Evolutionary conservation across 2,888 invertebrate species (phyloP).

Genomic region (Gnatocerus cornutus): DNA sequence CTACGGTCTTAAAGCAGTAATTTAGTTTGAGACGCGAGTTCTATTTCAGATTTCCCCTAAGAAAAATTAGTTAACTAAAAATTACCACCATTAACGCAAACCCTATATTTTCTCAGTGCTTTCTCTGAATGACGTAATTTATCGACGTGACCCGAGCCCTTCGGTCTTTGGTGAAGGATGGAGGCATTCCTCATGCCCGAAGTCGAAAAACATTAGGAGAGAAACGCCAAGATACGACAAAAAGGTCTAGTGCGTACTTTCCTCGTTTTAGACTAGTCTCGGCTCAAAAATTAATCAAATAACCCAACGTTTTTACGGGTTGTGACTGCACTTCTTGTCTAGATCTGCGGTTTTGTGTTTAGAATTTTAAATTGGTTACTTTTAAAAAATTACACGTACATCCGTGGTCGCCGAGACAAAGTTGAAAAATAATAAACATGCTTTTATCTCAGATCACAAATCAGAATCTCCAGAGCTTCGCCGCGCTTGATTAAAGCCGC

Average conservation of each 20-base stretch:
- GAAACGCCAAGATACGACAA: slow-evolving; percentile 2
- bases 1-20: slow-evolving; percentile 23
- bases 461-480: too few species aligned
- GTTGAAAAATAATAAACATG: too few species aligned
- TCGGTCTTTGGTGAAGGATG: slow-evolving; percentile 13
- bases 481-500: slow-evolving; percentile 41
- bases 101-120: slow-evolving; percentile 31
- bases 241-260: background rate
- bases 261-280: too few species aligned
- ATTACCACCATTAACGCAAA: slow-evolving; percentile 32
- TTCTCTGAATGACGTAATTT: slow-evolving; percentile 32
- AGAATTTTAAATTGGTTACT: too few species aligned
- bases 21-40: slow-evolving; percentile 16
- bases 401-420: too few species aligned
- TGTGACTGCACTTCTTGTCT: too few species aligned
- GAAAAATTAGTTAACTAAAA: slow-evolving; percentile 41
- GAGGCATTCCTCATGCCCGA: slow-evolving; percentile 19
- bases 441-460: too few species aligned
- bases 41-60: slow-evolving; percentile 32
- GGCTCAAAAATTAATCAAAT: too few species aligned
- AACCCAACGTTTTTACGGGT: too few species aligned
- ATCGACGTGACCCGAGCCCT: slow-evolving; percentile 32
- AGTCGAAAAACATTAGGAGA: slow-evolving; percentile 6
- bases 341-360: too few species aligned
- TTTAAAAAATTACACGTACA: too few species aligned